Percentiles rank a stretch among this genome's conserved stretches.
Evolutionary conservation across 2,888 invertebrate species (phyloP).

Genomic region (Argyresthia albistria): DNA sequence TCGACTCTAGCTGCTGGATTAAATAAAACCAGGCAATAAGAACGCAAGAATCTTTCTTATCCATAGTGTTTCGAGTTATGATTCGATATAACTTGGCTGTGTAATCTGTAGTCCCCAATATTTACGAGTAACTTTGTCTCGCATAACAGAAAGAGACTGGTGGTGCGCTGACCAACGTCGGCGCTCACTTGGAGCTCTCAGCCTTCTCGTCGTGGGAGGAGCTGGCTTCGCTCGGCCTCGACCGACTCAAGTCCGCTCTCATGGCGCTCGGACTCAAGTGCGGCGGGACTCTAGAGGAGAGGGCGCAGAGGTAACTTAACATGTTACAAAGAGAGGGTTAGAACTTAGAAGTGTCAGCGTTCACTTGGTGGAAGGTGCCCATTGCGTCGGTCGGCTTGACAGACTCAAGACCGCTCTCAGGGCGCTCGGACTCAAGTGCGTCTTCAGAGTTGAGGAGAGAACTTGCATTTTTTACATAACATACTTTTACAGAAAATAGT

Average conservation of each 20-base stretch:
- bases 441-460: slow-evolving; percentile 50
- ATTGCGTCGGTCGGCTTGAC: too few species aligned
- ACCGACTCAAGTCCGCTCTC: slow-evolving; percentile 96
- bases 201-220: slow-evolving; percentile 98
- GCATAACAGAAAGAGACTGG: slow-evolving; percentile 87
- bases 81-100: too few species aligned
- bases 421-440: slow-evolving; percentile 97
- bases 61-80: too few species aligned
- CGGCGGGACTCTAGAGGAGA: slow-evolving; percentile 97
- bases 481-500: too few species aligned
- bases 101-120: not conserved
- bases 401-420: slow-evolving; percentile 96
- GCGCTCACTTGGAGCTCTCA: slow-evolving; percentile 97
- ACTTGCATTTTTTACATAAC: too few species aligned
- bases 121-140: slow-evolving; percentile 4
- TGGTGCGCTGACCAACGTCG: slow-evolving; percentile 93
- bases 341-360: too few species aligned
- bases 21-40: too few species aligned
- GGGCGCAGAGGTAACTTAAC: slow-evolving; percentile 84
- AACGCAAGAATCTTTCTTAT: too few species aligned
- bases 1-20: too few species aligned
- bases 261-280: slow-evolving; percentile 98
- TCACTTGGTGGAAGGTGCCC: too few species aligned
- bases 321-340: not conserved
- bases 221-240: slow-evolving; percentile 95